Evolutionary conservation across 2,113 vertebrate genomes (phyloP), one percentile per base, ranked within the genome.

Genomic region (Daboia siamensis): DNA sequence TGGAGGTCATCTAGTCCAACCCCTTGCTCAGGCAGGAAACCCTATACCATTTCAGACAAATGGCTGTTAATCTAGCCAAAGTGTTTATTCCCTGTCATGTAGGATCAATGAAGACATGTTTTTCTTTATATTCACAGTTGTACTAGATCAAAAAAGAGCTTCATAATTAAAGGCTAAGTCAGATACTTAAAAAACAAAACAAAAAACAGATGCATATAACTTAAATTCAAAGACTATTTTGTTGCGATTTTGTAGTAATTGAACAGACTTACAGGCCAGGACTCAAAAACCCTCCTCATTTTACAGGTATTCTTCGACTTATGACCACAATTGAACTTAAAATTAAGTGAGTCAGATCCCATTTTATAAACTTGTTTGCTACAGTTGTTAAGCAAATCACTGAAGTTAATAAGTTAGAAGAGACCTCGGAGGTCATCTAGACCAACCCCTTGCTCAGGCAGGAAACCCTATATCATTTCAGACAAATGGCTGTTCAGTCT

Each of bases 71-170:
- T 95, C 94, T 57, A 90, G 90, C 6, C 86, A 95, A 93, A 95
- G 93, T 95, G 94, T 95, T 97, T 95, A 94, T 90, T 86, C 23
- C 90, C 92, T 90, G 24, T 94, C 91, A 93, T 94, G 29, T 90
- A 96, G 92, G 91, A 95, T 94, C n/a, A 17, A 94, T 48, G 51
- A 88, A 64, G 89, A 92, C 17, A 69, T 94, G 57, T 93, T 92
- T 95, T 91, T 91, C 91, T 95, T 93, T 89, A 13, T 88, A 91
- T 61, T 64, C 69, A 61, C 95, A 95, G 94, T 93, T 91, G 61
- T 0, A 52, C 23, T 33, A 48, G 80, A 91, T 29, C 89, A 96
- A 96, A 93, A 93, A 87, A 85, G 90, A 90, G 92, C 93, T 93
- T 90, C 55, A 91, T 94, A 91, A 95, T 96, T 94, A 96, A 95